Evolutionary conservation across 2,888 invertebrate species (phyloP).

Genomic region (Tetranychus piercei): DNA sequence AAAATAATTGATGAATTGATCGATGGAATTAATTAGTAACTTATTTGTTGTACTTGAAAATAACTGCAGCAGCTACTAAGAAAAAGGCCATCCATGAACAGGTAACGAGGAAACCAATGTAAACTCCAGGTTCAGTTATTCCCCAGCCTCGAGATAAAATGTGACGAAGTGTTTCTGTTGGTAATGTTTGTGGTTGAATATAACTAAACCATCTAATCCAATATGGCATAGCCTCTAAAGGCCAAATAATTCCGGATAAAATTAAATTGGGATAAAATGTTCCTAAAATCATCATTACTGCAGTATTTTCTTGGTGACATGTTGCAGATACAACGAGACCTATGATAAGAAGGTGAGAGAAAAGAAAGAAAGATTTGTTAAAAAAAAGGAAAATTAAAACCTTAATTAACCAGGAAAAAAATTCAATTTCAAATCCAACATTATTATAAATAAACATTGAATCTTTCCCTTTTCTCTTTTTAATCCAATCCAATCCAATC

Average conservation of each 20-base stretch:
- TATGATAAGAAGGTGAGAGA: background rate
- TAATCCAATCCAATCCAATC: background rate
- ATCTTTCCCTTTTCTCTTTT: background rate
- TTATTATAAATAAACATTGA: background rate
- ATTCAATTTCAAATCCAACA: background rate
- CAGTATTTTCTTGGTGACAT: constrained; percentile 26
- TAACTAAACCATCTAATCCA: constrained; percentile 52
- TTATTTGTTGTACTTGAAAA: constrained; percentile 21
- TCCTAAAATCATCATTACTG: constrained; percentile 47
- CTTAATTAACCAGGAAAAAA: no score
- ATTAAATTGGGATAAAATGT: constrained; percentile 84
- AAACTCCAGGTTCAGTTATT: constrained; percentile 48
- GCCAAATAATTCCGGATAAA: constrained; percentile 59
- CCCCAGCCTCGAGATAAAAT: constrained; percentile 56
- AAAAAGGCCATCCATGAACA: constrained; percentile 49
- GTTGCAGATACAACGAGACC: constrained; percentile 26
- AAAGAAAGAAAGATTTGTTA: background rate
- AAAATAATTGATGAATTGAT: no score
- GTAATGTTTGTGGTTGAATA: constrained; percentile 56
- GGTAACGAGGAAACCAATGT: constrained; percentile 55
- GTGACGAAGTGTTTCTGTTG: constrained; percentile 53
- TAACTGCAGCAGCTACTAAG: constrained; percentile 19
- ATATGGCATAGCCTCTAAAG: constrained; percentile 81
- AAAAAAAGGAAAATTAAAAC: no score
- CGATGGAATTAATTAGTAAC: background rate